These are phyloP conservation scores for Clistopyga incitator DNA, from an alignment of 2,888 invertebrate genomes.

Conservation along the genomic window DNA sequence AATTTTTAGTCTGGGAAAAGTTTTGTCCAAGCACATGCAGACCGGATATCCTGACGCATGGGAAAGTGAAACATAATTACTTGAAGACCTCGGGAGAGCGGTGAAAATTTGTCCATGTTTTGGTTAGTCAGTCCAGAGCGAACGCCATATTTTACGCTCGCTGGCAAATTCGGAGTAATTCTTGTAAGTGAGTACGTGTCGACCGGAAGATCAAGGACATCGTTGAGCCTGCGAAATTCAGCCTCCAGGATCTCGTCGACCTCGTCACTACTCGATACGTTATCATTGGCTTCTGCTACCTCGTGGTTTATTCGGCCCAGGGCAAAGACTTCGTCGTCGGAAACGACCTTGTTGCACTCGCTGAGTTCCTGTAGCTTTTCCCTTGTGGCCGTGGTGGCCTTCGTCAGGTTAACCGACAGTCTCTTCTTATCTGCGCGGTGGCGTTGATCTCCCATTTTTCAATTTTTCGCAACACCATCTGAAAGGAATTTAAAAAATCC, in stretches of 20 bases:
- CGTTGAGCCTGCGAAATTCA: slow-evolving; percentile 75
- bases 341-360: slow-evolving; percentile 73
- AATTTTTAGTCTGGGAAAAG: too few species aligned
- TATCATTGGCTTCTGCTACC: slow-evolving; percentile 71
- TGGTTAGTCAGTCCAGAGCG: slow-evolving; percentile 79
- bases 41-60: background rate
- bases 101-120: slow-evolving; percentile 77
- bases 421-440: slow-evolving; percentile 32
- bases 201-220: slow-evolving; percentile 74
- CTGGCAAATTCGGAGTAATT: slow-evolving; percentile 75
- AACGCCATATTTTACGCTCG: slow-evolving; percentile 76
- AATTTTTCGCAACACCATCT: slow-evolving; percentile 38
- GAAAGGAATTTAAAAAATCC: background rate
- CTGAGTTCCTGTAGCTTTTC: slow-evolving; percentile 71
- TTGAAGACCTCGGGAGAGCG: slow-evolving; percentile 81
- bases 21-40: too few species aligned
- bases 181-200: slow-evolving; percentile 78
- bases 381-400: slow-evolving; percentile 50
- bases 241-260: slow-evolving; percentile 76
- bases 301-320: slow-evolving; percentile 70
- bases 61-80: slow-evolving; percentile 68
- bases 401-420: slow-evolving; percentile 26
- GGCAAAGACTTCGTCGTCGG: slow-evolving; percentile 70
- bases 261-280: slow-evolving; percentile 75
- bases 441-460: slow-evolving; percentile 52